Evolutionary conservation across 2,888 invertebrate species (phyloP).

Genomic region (Zootermopsis nevadensis): DNA sequence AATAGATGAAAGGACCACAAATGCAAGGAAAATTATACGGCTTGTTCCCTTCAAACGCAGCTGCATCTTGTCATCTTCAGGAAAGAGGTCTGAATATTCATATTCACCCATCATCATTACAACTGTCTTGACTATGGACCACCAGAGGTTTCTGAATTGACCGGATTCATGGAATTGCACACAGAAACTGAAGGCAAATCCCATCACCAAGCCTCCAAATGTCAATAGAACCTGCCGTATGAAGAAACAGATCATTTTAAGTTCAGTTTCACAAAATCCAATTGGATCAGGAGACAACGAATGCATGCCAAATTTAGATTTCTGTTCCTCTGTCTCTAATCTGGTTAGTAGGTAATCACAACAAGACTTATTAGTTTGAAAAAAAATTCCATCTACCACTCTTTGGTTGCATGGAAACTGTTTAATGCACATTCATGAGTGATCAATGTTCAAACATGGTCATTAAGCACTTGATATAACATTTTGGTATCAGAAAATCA

Average conservation of each 20-base stretch:
- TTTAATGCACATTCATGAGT: too few species aligned
- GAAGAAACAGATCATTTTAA: background rate
- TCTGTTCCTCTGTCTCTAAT: too few species aligned
- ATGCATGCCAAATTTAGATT: too few species aligned
- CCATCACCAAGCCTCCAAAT: conserved; percentile 67
- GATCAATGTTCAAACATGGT: too few species aligned
- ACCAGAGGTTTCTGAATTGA: conserved; percentile 62
- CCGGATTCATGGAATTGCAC: conserved; percentile 65
- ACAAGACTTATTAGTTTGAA: too few species aligned
- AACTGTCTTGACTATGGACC: conserved; percentile 65
- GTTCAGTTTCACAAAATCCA: conserved; percentile 41
- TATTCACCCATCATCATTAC: conserved; percentile 72
- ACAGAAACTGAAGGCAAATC: conserved; percentile 68
- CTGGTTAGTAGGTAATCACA: too few species aligned
- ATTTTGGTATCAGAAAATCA: too few species aligned
- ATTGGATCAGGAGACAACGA: background rate
- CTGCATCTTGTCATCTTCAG: conserved; percentile 47
- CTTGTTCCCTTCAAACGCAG: conserved; percentile 58
- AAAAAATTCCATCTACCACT: too few species aligned
- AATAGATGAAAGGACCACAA: conserved; percentile 67
- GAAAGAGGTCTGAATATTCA: conserved; percentile 64
- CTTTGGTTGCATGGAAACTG: too few species aligned
- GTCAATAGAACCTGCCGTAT: conserved; percentile 64
- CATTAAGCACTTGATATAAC: too few species aligned
- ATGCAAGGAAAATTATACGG: conserved; percentile 65